Evolutionary conservation across 2,797 vertebrate genomes (phyloP), one percentile per base, ranked within the genome.

Genomic region (Halcyon badia): DNA sequence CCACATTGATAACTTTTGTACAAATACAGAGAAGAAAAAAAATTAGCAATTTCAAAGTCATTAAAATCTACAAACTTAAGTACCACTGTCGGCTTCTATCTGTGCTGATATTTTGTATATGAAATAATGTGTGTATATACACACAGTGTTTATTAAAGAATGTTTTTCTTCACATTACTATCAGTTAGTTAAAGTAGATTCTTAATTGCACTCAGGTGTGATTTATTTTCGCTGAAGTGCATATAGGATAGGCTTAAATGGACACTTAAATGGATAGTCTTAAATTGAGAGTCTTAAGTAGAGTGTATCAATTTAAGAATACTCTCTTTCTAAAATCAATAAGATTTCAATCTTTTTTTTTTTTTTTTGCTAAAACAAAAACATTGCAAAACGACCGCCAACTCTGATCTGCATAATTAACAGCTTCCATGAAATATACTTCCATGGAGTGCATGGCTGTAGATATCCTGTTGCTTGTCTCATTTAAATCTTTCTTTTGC

Each of bases 401-500:
- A 8, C n/a, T 85, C 60, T 9, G 4, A 62, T 46, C 51, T 52
- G 42, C 39, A 48, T 68, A 75, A 79, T 72, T 77, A 82, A 90
- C 35, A 79, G 6, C 46, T 76, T n/a, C 39, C 30, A 49, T 33
- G 31, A 71, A 56, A 28, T 44, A 42, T 17, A 62, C 35, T 73
- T 89, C 82, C 33, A 44, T 48, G 78, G 85, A 91, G n/a, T 79
- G 60, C 58, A 33, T 54, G 48, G 39, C 14, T 82, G 51, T 64
- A 84, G 70, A 70, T 82, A 87, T 49, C 44, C 44, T 42, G 26
- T 51, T 82, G 57, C 24, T 57, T 60, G 35, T 48, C 65, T 76
- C 82, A 83, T 89, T 93, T 83, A 65, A 91, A 58, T 52, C 22
- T 88, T 90, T 81, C 19, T n/a, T 87, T 83, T 71, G 62, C 79